phyloP scores from a whole-genome alignment of 2,113 vertebrate species.

The Bambusicola thoracicus region DNA sequence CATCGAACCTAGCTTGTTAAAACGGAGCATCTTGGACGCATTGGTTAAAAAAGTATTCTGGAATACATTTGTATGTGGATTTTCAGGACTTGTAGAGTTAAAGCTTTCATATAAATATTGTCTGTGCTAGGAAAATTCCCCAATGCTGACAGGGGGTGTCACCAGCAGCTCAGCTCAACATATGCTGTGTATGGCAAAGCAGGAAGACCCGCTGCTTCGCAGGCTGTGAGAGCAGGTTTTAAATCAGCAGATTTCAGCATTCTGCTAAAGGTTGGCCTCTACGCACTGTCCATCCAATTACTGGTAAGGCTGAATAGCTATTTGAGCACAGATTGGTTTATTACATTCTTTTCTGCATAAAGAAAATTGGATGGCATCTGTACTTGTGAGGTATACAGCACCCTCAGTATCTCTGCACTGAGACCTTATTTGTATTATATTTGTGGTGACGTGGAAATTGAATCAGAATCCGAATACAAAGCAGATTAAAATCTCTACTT shows the following conservation, averaged over 20 bases:
- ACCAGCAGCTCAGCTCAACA: slow-evolving; percentile 51
- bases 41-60: not conserved
- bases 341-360: not conserved
- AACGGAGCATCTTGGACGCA: not conserved
- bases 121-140: slow-evolving; percentile 42
- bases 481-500: not conserved
- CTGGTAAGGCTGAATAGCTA: not conserved
- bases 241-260: not conserved
- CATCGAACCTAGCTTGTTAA: not conserved
- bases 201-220: not conserved
- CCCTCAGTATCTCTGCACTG: not conserved
- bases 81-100: slow-evolving; percentile 37
- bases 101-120: slow-evolving; percentile 8
- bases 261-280: not conserved
- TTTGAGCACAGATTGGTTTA: not conserved
- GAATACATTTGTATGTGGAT: not conserved
- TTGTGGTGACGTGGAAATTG: not conserved
- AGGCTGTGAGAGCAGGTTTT: slow-evolving; percentile 1
- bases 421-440: not conserved
- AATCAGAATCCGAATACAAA: not conserved
- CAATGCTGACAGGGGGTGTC: slow-evolving; percentile 65
- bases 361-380: not conserved
- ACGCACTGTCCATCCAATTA: not conserved
- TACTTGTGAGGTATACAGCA: not conserved
- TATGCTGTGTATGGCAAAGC: not conserved